Percentiles rank a stretch among this genome's conserved stretches.
Conservation (phyloP, 1,140 invertebrate genomes). For the Caenorhabditis remanei region DNA sequence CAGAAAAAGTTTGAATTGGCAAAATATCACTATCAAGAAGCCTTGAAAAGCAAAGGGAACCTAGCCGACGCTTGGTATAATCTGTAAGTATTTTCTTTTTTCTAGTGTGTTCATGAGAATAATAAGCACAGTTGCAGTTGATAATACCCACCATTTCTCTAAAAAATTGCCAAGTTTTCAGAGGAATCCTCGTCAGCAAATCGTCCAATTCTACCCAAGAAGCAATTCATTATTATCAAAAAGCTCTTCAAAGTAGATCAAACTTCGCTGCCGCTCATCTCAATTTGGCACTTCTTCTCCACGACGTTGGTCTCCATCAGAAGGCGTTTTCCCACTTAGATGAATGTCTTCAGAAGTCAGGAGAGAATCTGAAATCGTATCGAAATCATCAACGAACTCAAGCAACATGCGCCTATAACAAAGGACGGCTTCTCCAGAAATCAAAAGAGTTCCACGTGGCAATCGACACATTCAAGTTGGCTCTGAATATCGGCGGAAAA, state of each 20-base stretch:
- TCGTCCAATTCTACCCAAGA: neutral
- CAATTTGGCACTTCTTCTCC: slow-evolving; percentile 20
- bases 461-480: slow-evolving; percentile 26
- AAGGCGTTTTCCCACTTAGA: neutral
- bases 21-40: slow-evolving; percentile 20
- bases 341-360: neutral
- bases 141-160: too few relatives aligned
- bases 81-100: neutral
- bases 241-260: neutral
- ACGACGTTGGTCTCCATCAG: neutral
- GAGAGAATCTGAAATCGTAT: neutral
- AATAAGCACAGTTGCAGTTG: neutral
- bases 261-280: slow-evolving; percentile 27
- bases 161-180: neutral
- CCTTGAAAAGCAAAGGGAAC: neutral
- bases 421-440: slow-evolving; percentile 21
- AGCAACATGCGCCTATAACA: slow-evolving; percentile 36
- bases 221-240: slow-evolving; percentile 14
- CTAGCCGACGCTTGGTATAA: slow-evolving; percentile 44
- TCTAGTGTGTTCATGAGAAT: neutral
- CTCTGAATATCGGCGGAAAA: neutral
- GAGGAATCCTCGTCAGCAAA: neutral
- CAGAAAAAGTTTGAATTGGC: slow-evolving; percentile 21
- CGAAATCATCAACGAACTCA: neutral
- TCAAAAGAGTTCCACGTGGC: neutral